These are phyloP conservation scores for Balaeniceps rex DNA, from an alignment of 2,113 vertebrate genomes.

Conservation along the genomic window DNA sequence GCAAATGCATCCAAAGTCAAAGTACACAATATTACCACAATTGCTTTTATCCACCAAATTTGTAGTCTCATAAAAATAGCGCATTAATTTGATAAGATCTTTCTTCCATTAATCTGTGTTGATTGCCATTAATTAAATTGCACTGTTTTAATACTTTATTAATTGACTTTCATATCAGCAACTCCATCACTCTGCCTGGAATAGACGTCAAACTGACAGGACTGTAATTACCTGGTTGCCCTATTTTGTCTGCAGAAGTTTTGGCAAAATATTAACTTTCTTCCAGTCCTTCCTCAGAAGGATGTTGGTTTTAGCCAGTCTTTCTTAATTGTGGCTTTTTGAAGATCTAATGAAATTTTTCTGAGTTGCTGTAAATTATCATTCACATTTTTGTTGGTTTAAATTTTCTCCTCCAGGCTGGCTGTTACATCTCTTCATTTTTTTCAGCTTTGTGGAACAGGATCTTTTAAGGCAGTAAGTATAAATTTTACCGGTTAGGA, in stretches of 20 bases:
- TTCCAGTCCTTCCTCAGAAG: not conserved
- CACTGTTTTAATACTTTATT: conserved; percentile 47
- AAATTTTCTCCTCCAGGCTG: not conserved
- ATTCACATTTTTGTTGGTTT: not conserved
- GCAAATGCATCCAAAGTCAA: not conserved
- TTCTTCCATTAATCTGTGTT: conserved; percentile 47
- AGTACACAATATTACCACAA: not conserved
- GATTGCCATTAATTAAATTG: conserved; percentile 64
- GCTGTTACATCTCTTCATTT: not conserved
- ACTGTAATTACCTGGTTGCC: conserved; percentile 44
- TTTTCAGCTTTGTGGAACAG: not conserved
- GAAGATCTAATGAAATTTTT: not conserved
- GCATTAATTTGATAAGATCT: conserved; percentile 53
- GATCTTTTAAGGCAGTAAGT: not conserved
- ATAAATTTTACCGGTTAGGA: not conserved
- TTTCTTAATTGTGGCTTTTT: not conserved
- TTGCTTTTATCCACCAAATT: conserved; percentile 27
- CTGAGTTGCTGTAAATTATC: not conserved
- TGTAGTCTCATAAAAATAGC: conserved; percentile 41
- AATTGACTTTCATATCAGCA: conserved; percentile 57
- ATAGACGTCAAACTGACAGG: not conserved
- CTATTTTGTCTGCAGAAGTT: conserved; percentile 25
- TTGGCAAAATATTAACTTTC: conserved; percentile 23
- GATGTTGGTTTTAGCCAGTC: not conserved
- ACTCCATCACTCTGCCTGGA: conserved; percentile 36